phyloP scores from a whole-genome alignment of 2,888 invertebrate genomes.

The Amiota mariae region DNA sequence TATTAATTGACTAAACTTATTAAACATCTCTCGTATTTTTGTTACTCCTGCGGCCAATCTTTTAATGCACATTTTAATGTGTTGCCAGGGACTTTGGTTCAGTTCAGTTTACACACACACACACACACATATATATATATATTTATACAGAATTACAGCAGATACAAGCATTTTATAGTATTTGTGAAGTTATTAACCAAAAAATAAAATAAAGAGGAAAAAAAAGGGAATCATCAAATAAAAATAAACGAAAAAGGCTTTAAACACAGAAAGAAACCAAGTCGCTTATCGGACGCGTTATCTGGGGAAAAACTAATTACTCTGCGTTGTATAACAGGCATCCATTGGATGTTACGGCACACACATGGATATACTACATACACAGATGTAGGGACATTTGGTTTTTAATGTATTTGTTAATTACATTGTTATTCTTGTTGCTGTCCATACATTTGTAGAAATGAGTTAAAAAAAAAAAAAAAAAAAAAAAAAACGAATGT shows the following conservation, averaged over 20 bases:
- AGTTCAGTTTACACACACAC: conserved; percentile 15
- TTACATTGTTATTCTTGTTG: conserved; percentile 53
- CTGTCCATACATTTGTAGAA: conserved; percentile 53
- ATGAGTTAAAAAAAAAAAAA: conserved; percentile 25
- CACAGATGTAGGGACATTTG: background rate
- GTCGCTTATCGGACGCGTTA: conserved; percentile 67
- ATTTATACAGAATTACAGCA: background rate
- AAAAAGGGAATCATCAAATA: conserved; percentile 52
- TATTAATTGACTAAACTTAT: conserved; percentile 33
- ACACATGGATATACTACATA: background rate
- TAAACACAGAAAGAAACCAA: conserved; percentile 51
- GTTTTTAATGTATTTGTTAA: conserved; percentile 59
- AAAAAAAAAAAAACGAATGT: background rate
- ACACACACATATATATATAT: conserved; percentile 11
- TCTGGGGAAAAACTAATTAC: conserved; percentile 69
- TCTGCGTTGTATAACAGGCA: conserved; percentile 53
- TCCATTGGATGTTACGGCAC: conserved; percentile 43
- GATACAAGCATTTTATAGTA: conserved; percentile 20
- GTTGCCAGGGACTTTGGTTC: conserved; percentile 44
- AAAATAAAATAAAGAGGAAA: background rate
- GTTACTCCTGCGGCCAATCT: conserved; percentile 39
- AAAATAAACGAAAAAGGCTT: conserved; percentile 64
- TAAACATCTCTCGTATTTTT: background rate
- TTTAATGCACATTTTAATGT: conserved; percentile 46
- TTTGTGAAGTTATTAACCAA: conserved; percentile 30